phyloP scores from a whole-genome alignment of 2,888 invertebrate species.

The Listrodromus nycthemerus region DNA sequence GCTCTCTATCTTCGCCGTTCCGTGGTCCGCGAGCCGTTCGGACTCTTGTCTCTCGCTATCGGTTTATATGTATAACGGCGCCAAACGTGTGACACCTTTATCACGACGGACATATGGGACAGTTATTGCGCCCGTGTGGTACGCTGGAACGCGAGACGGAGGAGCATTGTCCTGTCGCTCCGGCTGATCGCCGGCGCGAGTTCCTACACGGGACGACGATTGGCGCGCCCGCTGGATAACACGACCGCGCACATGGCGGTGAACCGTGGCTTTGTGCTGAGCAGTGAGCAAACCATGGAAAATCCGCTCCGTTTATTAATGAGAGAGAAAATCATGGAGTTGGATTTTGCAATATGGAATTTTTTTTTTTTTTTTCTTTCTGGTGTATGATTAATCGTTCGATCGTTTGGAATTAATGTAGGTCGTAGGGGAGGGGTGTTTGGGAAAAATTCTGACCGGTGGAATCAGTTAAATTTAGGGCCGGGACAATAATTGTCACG shows the following conservation, averaged over 20 bases:
- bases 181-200: conserved; percentile 5
- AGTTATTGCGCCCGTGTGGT: conserved; percentile 64
- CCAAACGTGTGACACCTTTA: conserved; percentile 69
- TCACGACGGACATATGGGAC: conserved; percentile 69
- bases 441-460: too few relatives aligned
- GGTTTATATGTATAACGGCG: conserved; percentile 9
- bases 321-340: too few relatives aligned
- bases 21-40: not conserved
- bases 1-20: conserved; percentile 12
- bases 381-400: too few relatives aligned
- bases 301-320: not conserved
- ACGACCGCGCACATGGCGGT: not conserved
- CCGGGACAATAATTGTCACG: too few relatives aligned
- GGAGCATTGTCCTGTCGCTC: conserved; percentile 72
- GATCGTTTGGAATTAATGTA: too few relatives aligned
- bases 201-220: conserved; percentile 8
- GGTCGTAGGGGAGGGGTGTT: too few relatives aligned
- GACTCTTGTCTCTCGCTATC: not conserved
- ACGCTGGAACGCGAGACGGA: conserved; percentile 47
- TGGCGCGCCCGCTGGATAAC: conserved; percentile 12
- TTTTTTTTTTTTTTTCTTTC: too few relatives aligned
- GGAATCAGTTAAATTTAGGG: too few relatives aligned
- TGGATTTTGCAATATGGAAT: not conserved
- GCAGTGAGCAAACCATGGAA: conserved; percentile 43
- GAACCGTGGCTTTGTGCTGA: conserved; percentile 28